Conservation (phyloP, 2,113 vertebrate genomes). For the Ptilonorhynchus violaceus region DNA sequence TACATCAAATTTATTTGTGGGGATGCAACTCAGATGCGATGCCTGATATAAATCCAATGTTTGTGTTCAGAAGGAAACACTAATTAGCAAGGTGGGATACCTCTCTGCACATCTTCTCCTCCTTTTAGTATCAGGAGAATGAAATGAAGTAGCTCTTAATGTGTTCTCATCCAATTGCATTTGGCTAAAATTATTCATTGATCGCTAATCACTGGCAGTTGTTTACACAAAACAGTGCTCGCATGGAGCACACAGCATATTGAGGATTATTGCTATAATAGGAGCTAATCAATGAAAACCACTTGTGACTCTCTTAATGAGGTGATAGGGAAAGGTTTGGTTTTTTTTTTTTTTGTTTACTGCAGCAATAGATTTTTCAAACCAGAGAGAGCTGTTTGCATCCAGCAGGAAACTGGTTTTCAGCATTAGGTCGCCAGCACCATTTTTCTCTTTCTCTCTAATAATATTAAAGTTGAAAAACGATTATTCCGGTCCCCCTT, state of each 20-base stretch:
- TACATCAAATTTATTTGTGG: background rate
- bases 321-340: slow-evolving; percentile 33
- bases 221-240: slow-evolving; percentile 67
- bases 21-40: background rate
- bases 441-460: slow-evolving; percentile 52
- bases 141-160: slow-evolving; percentile 58
- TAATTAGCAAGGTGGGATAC: slow-evolving; percentile 38
- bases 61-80: background rate
- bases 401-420: slow-evolving; percentile 54
- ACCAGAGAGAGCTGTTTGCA: slow-evolving; percentile 49
- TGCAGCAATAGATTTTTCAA: slow-evolving; percentile 50
- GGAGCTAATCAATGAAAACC: slow-evolving; percentile 72
- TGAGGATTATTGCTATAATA: slow-evolving; percentile 62
- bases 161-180: slow-evolving; percentile 38
- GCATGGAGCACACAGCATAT: slow-evolving; percentile 37
- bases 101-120: background rate
- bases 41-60: background rate
- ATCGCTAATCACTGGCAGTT: slow-evolving; percentile 71
- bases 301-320: slow-evolving; percentile 58
- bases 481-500: background rate
- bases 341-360: slow-evolving; percentile 47
- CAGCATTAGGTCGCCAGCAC: slow-evolving; percentile 14
- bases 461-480: slow-evolving; percentile 63
- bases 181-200: slow-evolving; percentile 71
- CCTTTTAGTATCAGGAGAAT: slow-evolving; percentile 21